Evolutionary conservation across 2,888 invertebrate genomes (phyloP).

Genomic region (Neoascia interrupta): DNA sequence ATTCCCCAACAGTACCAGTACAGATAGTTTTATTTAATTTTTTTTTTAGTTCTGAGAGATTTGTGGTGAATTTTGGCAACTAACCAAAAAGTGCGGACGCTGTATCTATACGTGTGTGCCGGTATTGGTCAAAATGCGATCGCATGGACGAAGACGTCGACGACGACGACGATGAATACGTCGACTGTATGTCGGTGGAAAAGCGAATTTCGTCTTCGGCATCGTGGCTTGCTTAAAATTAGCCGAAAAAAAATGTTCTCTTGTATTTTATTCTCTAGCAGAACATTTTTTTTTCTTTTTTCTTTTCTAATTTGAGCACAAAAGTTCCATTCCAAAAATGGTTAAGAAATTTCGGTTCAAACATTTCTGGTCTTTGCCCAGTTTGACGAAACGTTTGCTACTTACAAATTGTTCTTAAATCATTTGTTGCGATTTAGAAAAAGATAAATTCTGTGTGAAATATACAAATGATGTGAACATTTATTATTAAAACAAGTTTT

Average conservation of each 20-base stretch:
- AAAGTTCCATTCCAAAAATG: too few relatives aligned
- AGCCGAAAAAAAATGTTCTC: slow-evolving; percentile 43
- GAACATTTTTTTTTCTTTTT: not conserved
- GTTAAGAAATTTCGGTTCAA: too few relatives aligned
- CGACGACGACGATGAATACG: not conserved
- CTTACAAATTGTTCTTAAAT: too few relatives aligned
- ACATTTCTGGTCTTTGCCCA: too few relatives aligned
- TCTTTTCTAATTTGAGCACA: not conserved
- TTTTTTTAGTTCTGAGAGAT: slow-evolving; percentile 10
- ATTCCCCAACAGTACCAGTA: slow-evolving; percentile 31
- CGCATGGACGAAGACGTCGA: slow-evolving; percentile 1
- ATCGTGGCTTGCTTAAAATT: slow-evolving; percentile 46
- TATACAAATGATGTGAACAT: too few relatives aligned
- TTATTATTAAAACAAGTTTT: too few relatives aligned
- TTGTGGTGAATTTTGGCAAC: slow-evolving; percentile 47
- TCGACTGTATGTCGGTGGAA: not conserved
- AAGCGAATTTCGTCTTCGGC: slow-evolving; percentile 23
- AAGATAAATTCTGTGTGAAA: too few relatives aligned
- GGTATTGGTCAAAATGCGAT: slow-evolving; percentile 23
- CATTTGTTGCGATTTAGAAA: too few relatives aligned
- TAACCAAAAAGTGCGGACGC: slow-evolving; percentile 53
- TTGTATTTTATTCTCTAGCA: slow-evolving; percentile 7
- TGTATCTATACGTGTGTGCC: slow-evolving; percentile 26
- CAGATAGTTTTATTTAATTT: slow-evolving; percentile 2
- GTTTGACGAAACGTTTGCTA: too few relatives aligned